These are phyloP conservation scores for Lerista edwardsae DNA, from an alignment of 2,797 vertebrate genomes.

Conservation along the genomic window DNA sequence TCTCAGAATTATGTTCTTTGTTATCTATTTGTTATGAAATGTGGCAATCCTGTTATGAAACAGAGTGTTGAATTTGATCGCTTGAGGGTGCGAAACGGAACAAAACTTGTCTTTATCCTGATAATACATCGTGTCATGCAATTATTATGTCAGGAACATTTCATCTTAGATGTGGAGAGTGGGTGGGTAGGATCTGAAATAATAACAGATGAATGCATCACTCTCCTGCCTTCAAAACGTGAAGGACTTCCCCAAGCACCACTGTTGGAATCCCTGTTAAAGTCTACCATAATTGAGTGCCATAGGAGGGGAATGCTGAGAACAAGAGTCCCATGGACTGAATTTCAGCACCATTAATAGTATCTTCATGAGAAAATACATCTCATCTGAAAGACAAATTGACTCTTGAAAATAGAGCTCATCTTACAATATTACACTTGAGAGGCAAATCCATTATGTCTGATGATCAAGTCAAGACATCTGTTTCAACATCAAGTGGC, in stretches of 20 bases:
- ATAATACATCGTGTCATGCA: conserved; percentile 15
- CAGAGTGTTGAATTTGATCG: neutral
- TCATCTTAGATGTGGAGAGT: neutral
- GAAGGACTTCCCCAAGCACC: neutral
- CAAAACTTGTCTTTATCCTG: conserved; percentile 7
- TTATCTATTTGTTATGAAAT: conserved; percentile 6
- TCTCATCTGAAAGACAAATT: conserved; percentile 30
- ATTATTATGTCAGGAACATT: conserved; percentile 20
- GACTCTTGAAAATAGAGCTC: conserved; percentile 34
- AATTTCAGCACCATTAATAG: neutral
- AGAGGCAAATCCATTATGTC: neutral
- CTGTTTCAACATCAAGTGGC: conserved; percentile 7
- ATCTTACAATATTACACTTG: neutral
- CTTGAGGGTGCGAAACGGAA: conserved; percentile 18
- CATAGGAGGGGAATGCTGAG: neutral
- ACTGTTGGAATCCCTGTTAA: neutral
- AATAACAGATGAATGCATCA: neutral
- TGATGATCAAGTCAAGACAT: neutral
- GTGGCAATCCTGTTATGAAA: neutral
- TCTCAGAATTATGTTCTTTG: neutral
- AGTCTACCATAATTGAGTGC: neutral
- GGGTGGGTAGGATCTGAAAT: neutral
- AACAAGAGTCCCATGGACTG: neutral
- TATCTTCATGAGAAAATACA: conserved; percentile 31
- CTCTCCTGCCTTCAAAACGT: neutral